Percentiles rank a stretch among this genome's conserved stretches.
Evolutionary conservation across 2,113 vertebrate species (phyloP).

Genomic region (Macquaria australasica): DNA sequence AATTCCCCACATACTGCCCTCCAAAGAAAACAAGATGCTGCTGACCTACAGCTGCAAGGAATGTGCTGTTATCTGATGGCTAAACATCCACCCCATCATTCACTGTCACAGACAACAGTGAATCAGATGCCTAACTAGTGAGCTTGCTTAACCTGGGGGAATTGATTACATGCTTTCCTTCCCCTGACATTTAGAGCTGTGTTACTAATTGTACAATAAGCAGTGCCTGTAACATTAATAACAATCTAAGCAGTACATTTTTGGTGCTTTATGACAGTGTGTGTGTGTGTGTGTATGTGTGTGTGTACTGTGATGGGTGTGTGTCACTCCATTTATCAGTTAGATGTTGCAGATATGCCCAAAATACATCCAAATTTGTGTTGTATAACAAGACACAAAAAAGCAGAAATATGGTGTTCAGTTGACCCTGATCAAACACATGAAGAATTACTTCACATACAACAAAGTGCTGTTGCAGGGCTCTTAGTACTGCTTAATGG

Average conservation of each 20-base stretch:
- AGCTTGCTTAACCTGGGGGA: conserved; percentile 65
- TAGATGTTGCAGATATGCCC: background rate
- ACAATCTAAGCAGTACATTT: conserved; percentile 29
- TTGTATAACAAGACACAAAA: background rate
- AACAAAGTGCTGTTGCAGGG: background rate
- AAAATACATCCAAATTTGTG: background rate
- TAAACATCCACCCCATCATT: conserved; percentile 69
- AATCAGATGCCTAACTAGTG: conserved; percentile 64
- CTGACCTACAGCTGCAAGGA: conserved; percentile 59
- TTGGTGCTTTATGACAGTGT: background rate
- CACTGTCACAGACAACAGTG: conserved; percentile 66
- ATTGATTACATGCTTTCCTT: conserved; percentile 69
- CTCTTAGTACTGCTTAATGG: background rate
- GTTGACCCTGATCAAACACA: background rate
- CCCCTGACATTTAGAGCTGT: conserved; percentile 64
- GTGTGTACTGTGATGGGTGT: background rate
- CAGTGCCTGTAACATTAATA: conserved; percentile 53
- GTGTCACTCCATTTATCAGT: conserved; percentile 1
- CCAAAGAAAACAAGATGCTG: conserved; percentile 57
- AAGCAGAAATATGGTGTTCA: background rate
- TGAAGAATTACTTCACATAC: background rate
- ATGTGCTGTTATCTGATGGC: conserved; percentile 48
- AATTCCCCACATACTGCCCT: conserved; percentile 43
- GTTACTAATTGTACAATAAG: conserved; percentile 68
- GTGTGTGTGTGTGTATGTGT: background rate